Percentiles rank a stretch among this genome's conserved stretches.
Conservation (phyloP, 2,113 vertebrate genomes). For the Fulmarus glacialis region DNA sequence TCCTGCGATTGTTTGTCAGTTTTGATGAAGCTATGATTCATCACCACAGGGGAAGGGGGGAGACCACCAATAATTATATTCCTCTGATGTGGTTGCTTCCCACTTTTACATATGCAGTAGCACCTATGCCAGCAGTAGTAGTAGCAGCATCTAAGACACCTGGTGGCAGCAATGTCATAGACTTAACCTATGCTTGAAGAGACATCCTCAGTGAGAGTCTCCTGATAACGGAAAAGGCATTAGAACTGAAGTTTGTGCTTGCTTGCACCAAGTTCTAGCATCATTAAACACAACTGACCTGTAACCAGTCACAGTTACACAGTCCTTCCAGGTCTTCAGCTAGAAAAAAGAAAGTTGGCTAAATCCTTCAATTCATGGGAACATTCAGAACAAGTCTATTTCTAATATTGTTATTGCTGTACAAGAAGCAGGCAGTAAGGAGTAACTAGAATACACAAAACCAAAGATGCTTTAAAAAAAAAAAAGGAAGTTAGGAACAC, state of each 20-base stretch:
- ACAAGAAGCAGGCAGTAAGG: background rate
- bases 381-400: background rate
- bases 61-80: background rate
- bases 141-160: slow-evolving; percentile 22
- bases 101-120: background rate
- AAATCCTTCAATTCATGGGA: background rate
- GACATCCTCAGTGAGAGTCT: background rate
- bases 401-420: background rate
- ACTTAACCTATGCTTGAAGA: background rate
- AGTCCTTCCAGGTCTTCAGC: background rate
- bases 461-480: background rate
- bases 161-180: slow-evolving; percentile 42
- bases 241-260: background rate
- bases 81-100: background rate
- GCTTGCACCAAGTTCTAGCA: background rate
- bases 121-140: background rate
- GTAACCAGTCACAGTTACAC: background rate
- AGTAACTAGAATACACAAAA: background rate
- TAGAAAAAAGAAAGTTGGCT: background rate
- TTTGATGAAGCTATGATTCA: background rate
- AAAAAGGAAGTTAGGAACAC: background rate
- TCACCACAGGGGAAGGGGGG: background rate
- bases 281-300: background rate
- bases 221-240: background rate
- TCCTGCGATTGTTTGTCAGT: background rate